Evolutionary conservation across 2,888 invertebrate species (phyloP), one percentile per base, ranked within the genome.

Genomic region (Cataglyphis albicans): DNA sequence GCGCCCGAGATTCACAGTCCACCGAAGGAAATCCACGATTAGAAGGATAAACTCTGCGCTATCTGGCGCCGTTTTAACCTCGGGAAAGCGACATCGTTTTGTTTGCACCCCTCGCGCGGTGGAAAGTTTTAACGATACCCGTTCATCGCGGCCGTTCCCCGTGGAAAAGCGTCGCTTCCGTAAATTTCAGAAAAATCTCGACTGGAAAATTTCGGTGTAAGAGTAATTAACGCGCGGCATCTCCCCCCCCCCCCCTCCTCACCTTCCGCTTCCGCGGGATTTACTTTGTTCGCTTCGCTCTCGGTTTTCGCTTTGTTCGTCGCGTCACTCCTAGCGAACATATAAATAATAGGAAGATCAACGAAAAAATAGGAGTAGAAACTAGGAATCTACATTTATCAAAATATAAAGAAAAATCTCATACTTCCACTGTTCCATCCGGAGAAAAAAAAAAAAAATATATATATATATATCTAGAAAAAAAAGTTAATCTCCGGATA

Each of bases 141-240:
- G 74, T 81, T 81, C 75, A 81, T 70, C 44, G 81, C 61, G 25
- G 29, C 35, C 74, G 68, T 32, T 52, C 9, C 21, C 52, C 75
- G 81, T 74, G 64, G 52, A 63, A 81, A 74, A 74, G 41, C 70
- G 80, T 32, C 67, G 76, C 75, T 67, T 18, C 21, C 25, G 76
- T 68, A 48, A 64, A 65, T 65, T 83, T 72, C 78, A 78, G 70
- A 85, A 72, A 61, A 70, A 55, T 75, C 74, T 38, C 41, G 25
- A 18, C 67, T 21, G 59, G 41, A 57, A 78, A 83, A 83, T 84
- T 86, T 84, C 52, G 72, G 70, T 75, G 55, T 48, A 83, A 68
- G 78, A 78, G 78, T 84, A 88, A 84, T 88, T 86, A 88, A 86
- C 82, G 88, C 61, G 35, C 41, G 59, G 59, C 59, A 63, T 75